Conservation (phyloP, 2,113 vertebrate genomes). For the Pholis gunnellus region DNA sequence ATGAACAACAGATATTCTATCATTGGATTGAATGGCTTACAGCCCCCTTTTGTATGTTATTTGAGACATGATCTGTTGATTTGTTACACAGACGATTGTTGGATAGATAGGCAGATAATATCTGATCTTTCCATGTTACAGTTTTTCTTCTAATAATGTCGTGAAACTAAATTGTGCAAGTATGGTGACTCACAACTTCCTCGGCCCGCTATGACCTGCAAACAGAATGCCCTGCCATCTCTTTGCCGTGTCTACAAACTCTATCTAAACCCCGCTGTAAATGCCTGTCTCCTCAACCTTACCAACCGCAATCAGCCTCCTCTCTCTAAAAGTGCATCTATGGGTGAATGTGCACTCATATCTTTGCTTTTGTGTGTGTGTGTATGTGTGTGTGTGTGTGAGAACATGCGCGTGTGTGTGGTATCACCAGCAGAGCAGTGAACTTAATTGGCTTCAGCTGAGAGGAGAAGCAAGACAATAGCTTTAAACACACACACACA, state of each 20-base stretch:
- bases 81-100: neutral
- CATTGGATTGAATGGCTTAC: neutral
- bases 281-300: constrained; percentile 43
- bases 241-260: constrained; percentile 8
- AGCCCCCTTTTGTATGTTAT: neutral
- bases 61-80: neutral
- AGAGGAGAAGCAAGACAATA: constrained; percentile 73
- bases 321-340: constrained; percentile 29
- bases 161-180: constrained; percentile 42
- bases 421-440: constrained; percentile 61
- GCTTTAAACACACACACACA: constrained; percentile 59
- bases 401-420: constrained; percentile 30
- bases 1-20: neutral
- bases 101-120: neutral
- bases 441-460: constrained; percentile 82
- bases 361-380: constrained; percentile 32
- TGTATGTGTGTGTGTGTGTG: constrained; percentile 38
- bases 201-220: constrained; percentile 27
- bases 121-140: neutral
- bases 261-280: constrained; percentile 15
- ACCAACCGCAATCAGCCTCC: constrained; percentile 27
- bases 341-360: neutral
- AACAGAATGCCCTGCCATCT: constrained; percentile 55
- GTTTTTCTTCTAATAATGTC: neutral
- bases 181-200: constrained; percentile 1